These are phyloP conservation scores for Erpetoichthys calabaricus DNA, from an alignment of 2,797 vertebrate species.

Conservation along the genomic window DNA sequence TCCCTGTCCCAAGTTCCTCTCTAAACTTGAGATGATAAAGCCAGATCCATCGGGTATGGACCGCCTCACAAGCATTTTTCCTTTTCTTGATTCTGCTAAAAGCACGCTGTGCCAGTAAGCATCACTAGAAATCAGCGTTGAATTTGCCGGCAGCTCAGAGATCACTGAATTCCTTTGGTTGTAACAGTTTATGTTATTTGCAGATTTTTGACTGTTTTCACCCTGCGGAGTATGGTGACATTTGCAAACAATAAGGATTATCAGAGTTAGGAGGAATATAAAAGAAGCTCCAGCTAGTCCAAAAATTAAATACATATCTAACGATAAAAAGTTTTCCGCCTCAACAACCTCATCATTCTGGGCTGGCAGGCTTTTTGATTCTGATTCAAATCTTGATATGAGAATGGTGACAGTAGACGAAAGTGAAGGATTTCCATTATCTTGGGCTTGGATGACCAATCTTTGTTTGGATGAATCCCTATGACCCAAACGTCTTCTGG, in stretches of 20 bases:
- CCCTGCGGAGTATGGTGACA: conserved; percentile 16
- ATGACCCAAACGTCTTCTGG: conserved; percentile 12
- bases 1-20: conserved; percentile 14
- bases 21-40: conserved; percentile 16
- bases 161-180: conserved; percentile 18
- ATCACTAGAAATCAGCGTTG: conserved; percentile 22
- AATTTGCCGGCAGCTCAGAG: conserved; percentile 21
- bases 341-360: conserved; percentile 10
- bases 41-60: conserved; percentile 20
- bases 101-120: conserved; percentile 22
- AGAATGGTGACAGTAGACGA: conserved; percentile 19
- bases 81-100: conserved; percentile 22
- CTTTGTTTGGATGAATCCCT: conserved; percentile 14
- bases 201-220: conserved; percentile 17
- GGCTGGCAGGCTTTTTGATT: conserved; percentile 10
- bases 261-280: conserved; percentile 9
- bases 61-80: conserved; percentile 22
- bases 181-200: conserved; percentile 3
- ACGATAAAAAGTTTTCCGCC: conserved; percentile 14
- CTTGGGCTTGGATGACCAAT: conserved; percentile 13
- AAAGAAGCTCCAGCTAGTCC: conserved; percentile 7
- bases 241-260: conserved; percentile 22
- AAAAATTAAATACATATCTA: conserved; percentile 18
- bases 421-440: conserved; percentile 16
- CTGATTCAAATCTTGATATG: conserved; percentile 13